Evolutionary conservation across 2,888 invertebrate species (phyloP).

Genomic region (Dioctria linearis): DNA sequence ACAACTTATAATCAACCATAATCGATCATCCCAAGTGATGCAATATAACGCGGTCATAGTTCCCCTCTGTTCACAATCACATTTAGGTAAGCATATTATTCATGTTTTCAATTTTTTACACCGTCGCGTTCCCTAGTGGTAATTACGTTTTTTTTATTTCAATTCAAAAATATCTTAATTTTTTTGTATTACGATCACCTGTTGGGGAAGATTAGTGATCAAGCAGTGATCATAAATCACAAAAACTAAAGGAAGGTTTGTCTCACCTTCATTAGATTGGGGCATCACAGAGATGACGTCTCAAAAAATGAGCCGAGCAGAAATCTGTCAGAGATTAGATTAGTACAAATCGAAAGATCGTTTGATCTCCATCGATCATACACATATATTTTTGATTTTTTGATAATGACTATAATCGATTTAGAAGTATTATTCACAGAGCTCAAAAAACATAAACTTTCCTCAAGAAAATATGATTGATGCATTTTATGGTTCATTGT

Average conservation of each 20-base stretch:
- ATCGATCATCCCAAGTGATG: conserved; percentile 2
- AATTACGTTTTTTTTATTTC: neutral
- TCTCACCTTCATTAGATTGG: conserved; percentile 1
- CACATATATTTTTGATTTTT: neutral
- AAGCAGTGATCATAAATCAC: conserved; percentile 6
- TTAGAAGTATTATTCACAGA: neutral
- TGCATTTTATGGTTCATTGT: neutral
- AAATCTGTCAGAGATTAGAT: neutral
- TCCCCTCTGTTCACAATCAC: neutral
- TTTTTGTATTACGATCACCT: conserved; percentile 13
- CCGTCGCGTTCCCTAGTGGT: neutral
- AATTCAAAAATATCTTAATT: neutral
- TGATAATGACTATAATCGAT: neutral
- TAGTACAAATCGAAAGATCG: conserved; percentile 7
- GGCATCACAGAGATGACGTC: neutral
- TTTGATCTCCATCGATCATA: conserved; percentile 41
- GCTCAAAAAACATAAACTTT: neutral
- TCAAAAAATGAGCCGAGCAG: neutral
- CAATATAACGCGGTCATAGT: neutral
- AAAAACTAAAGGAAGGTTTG: neutral
- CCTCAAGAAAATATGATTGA: neutral
- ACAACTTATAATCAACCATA: neutral
- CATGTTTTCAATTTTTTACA: conserved; percentile 13
- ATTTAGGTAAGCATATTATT: neutral
- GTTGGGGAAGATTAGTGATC: neutral